Base-by-base conservation (phyloP, 2,888 invertebrate species). In the Coleophora flavipennella region DNA sequence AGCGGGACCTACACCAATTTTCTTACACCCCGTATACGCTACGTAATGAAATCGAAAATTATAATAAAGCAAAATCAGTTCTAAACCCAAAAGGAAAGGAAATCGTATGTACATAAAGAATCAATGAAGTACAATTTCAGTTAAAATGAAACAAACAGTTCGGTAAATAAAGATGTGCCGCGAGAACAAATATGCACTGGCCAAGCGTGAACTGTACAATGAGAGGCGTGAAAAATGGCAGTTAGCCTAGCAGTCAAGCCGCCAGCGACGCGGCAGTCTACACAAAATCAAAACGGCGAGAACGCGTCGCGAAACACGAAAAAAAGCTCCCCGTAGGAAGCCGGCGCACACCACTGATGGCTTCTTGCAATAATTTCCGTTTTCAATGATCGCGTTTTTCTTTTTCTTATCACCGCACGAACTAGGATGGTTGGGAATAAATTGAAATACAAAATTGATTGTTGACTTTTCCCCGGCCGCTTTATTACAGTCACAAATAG, bases 391-490 rank as follows among this genome's bases (percentile, higher is more conserved):
- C 67, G 75, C 71, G 69, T 72, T 81, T 79, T 79, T 79, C 75
- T 83, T 83, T 83, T 81, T 83, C 83, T 83, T 84, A 83, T 83
- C 81, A 77, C 59, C 78, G 71, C 72, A 75, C 78, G 73, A 83
- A 84, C 84, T 83, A 80, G 70, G 81, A 79, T 77, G 81, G 78
- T 73, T 75, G 75, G 80, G 78, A 83, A 81, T 83, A 83, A 83
- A 84, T 84, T 80, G 85, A 83, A 85, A 85, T 83, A 84, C 81
- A 80, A 85, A 85, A 84, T 84, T 83, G 85, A 84, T 84, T 85
- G 85, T 85, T 85, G 84, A 80, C 79, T 75, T 79, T n/a, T 79
- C 72, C 75, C 81, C 79, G 75, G 77, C 58, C 71, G 77, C 72
- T 83, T 84, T 84, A 85, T 84, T 85, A 81, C 83, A 79, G 81